A percentile compares a stretch with the other conserved stretches of the same genome.
phyloP scores from a whole-genome alignment of 53 echinoderm and acorn worm genomes.

The Echinarachnius parma region DNA sequence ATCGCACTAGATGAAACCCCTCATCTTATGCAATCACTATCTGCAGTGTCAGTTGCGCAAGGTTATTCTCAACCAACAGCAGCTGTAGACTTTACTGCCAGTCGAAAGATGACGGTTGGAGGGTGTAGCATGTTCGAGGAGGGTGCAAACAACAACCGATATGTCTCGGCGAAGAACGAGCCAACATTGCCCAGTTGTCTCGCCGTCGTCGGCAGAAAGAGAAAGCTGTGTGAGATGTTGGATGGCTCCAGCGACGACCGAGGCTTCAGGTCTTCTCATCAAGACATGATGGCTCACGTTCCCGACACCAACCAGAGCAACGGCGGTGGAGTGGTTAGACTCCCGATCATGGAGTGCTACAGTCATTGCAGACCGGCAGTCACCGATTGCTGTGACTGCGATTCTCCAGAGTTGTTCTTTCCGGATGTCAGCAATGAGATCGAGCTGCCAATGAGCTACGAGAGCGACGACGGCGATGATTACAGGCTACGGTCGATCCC shows the following conservation, averaged over 20 bases:
- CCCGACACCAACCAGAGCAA: slow-evolving; percentile 18
- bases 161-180: background rate
- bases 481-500: slow-evolving; percentile 22
- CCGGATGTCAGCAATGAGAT: slow-evolving; percentile 42
- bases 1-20: too few species aligned
- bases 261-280: slow-evolving; percentile 18
- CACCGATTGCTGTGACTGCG: slow-evolving; percentile 27
- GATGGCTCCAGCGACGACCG: slow-evolving; percentile 5
- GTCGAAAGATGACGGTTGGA: slow-evolving; percentile 36
- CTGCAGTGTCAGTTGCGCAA: too few species aligned
- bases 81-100: too few species aligned
- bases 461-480: slow-evolving; percentile 36
- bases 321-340: background rate
- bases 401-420: slow-evolving; percentile 40
- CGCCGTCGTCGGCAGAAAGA: slow-evolving; percentile 8
- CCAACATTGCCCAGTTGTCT: background rate
- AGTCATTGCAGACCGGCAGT: slow-evolving; percentile 11
- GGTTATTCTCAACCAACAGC: too few species aligned
- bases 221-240: slow-evolving; percentile 32
- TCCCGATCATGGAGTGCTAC: slow-evolving; percentile 9
- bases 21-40: too few species aligned
- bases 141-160: slow-evolving; percentile 5
- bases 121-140: slow-evolving; percentile 22
- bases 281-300: slow-evolving; percentile 28
- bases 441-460: slow-evolving; percentile 39